Evolutionary conservation across 64 coral and sea anemone genomes (phyloP).

Genomic region (Stichodactyla mertensii): DNA sequence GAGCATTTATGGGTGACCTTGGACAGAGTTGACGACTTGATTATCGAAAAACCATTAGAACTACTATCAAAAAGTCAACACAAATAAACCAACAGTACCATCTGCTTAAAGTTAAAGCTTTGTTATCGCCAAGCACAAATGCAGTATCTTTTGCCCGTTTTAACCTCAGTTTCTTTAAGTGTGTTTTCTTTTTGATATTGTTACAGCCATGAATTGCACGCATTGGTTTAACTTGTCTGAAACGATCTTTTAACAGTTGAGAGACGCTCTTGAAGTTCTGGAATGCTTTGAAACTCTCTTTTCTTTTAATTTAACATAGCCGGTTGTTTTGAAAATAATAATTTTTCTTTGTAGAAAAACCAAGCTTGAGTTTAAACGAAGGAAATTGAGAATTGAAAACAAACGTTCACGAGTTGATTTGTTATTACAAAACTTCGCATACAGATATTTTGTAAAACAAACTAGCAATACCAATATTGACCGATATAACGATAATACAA

Average conservation of each 20-base stretch:
- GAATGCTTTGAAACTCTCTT: no score
- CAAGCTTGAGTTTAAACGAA: not conserved
- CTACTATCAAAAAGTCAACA: constrained; percentile 8
- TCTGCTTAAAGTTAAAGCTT: not conserved
- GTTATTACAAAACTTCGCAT: not conserved
- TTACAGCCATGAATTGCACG: not conserved
- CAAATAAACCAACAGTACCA: not conserved
- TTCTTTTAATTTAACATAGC: no score
- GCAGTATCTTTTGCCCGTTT: not conserved
- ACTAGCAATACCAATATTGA: constrained; percentile 6
- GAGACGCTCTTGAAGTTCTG: not conserved
- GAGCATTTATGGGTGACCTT: constrained; percentile 2
- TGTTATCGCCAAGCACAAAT: constrained; percentile 8
- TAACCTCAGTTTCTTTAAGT: constrained; percentile 5
- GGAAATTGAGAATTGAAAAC: not conserved
- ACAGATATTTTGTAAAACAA: not conserved
- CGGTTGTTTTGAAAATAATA: not conserved
- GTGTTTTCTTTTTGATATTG: constrained; percentile 7
- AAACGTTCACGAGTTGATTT: not conserved
- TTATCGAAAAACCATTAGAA: not conserved
- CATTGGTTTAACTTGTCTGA: not conserved
- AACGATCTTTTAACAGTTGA: not conserved
- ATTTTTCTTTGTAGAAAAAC: not conserved
- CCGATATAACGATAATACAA: not conserved
- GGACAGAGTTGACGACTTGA: not conserved